Conservation (phyloP, 1,140 invertebrate genomes). For the Radopholus similis region DNA sequence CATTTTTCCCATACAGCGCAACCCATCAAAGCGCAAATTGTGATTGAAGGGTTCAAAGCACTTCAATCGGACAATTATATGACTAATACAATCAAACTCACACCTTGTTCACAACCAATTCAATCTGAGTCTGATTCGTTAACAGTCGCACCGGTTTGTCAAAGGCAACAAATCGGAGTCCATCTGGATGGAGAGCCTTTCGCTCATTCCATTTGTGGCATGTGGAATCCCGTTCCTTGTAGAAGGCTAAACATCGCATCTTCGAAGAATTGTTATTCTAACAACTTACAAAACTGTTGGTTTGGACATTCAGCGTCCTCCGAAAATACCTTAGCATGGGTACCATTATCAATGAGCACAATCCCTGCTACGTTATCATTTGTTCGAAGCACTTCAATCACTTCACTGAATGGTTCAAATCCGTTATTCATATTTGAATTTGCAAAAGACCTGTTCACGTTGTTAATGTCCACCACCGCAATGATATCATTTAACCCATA, state of each 20-base stretch:
- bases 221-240: neutral
- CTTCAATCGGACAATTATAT: constrained; percentile 4
- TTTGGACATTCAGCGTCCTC: constrained; percentile 33
- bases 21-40: neutral
- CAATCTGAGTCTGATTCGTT: constrained; percentile 25
- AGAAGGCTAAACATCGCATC: constrained; percentile 21
- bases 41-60: constrained; percentile 25
- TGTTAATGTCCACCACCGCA: constrained; percentile 22
- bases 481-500: constrained; percentile 21
- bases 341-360: constrained; percentile 12
- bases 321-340: constrained; percentile 8
- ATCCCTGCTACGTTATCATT: constrained; percentile 24
- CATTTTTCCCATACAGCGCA: constrained; percentile 32
- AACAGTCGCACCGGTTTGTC: constrained; percentile 27
- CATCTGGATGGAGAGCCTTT: constrained; percentile 17
- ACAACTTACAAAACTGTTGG: constrained; percentile 31
- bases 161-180: constrained; percentile 19
- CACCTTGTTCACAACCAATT: constrained; percentile 27
- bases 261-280: neutral
- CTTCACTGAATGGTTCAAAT: constrained; percentile 14
- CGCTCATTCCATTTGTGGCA: constrained; percentile 28
- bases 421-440: neutral
- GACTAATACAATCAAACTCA: neutral
- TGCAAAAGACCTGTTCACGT: constrained; percentile 1
- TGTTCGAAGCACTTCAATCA: constrained; percentile 17